phyloP scores from a whole-genome alignment of 2,888 invertebrate species.

The Petrolisthes manimaculis region DNA sequence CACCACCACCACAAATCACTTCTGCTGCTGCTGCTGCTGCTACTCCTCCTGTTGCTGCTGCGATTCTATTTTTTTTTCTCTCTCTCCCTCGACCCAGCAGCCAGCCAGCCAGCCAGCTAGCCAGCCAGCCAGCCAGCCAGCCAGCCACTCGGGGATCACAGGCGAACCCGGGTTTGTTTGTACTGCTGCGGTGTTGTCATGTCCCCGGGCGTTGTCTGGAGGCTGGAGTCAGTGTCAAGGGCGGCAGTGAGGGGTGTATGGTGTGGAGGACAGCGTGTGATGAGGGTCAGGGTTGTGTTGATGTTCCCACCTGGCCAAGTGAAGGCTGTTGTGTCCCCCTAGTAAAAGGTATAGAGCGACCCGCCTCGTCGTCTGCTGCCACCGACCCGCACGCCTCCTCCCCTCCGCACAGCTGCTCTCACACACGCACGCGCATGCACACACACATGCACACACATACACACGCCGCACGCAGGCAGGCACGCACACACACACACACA shows the following conservation, averaged over 20 bases:
- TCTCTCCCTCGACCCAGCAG: background rate
- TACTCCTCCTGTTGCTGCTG: no score
- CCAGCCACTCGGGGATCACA: background rate
- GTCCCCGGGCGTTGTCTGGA: background rate
- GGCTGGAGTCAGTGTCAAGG: background rate
- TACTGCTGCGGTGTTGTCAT: constrained; percentile 33
- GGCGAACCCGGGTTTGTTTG: constrained; percentile 16
- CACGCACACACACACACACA: background rate
- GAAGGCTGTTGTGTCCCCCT: background rate
- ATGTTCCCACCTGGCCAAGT: constrained; percentile 23
- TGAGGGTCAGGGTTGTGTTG: constrained; percentile 5
- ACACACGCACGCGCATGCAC: constrained; percentile 33
- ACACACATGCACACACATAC: constrained; percentile 23
- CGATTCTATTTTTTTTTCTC: background rate
- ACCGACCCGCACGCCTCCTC: constrained; percentile 10
- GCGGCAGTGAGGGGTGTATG: background rate
- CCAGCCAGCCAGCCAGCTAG: background rate
- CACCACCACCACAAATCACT: background rate
- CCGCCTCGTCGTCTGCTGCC: constrained; percentile 33
- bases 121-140: no score
- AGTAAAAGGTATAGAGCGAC: constrained; percentile 23
- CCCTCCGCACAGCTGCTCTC: constrained; percentile 26
- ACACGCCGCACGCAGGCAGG: background rate
- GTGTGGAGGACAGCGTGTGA: background rate
- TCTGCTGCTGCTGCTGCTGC: background rate